phyloP scores from a whole-genome alignment of 2,113 vertebrate genomes.

The Camelus dromedarius region DNA sequence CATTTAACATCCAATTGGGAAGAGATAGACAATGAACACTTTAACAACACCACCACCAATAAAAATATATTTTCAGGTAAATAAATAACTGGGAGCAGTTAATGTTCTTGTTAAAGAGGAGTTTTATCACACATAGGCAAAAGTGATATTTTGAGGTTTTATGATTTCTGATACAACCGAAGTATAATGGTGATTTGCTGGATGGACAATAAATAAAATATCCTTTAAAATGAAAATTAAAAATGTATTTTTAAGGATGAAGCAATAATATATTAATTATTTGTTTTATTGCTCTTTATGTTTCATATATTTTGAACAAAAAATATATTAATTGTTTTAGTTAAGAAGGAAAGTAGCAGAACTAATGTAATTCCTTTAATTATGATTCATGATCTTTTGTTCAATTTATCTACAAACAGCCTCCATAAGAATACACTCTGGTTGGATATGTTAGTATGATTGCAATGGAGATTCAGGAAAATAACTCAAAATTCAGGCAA shows the following conservation, averaged over 20 bases:
- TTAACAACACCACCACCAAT: neutral
- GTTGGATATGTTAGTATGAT: neutral
- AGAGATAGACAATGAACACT: neutral
- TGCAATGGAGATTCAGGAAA: neutral
- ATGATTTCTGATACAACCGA: neutral
- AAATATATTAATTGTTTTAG: neutral
- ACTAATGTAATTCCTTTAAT: neutral
- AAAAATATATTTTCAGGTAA: neutral
- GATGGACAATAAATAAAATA: neutral
- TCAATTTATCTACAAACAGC: accelerated
- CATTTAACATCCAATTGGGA: neutral
- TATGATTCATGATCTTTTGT: neutral
- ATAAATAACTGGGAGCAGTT: neutral
- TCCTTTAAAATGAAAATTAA: neutral
- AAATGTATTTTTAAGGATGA: neutral
- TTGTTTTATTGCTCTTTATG: neutral
- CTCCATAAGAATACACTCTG: neutral
- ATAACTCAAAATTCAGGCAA: neutral
- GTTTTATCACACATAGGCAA: neutral
- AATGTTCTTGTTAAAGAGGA: neutral
- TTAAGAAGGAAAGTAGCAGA: neutral
- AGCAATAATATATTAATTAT: neutral
- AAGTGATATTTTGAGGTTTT: neutral
- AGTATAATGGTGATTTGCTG: neutral
- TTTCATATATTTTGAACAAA: neutral